phyloP scores from a whole-genome alignment of 2,888 invertebrate genomes.

The Leucophenga maculata region DNA sequence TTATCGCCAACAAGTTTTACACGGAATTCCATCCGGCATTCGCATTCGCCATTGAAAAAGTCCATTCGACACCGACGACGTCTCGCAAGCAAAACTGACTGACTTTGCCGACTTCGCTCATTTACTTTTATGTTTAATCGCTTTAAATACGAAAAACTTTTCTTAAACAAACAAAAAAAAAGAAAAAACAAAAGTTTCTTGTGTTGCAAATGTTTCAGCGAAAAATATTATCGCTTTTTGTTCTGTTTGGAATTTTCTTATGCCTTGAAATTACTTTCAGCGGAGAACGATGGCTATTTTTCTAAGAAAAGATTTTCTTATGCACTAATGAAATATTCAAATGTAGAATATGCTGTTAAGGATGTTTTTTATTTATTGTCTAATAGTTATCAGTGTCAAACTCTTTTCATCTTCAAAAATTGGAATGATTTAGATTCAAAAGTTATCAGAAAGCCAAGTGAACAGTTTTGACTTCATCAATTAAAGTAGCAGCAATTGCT shows the following conservation, averaged over 20 bases:
- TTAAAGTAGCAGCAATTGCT: no score
- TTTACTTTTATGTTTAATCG: slow-evolving; percentile 14
- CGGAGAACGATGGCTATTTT: no score
- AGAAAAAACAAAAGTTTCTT: neutral
- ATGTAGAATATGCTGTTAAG: no score
- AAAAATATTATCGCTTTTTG: slow-evolving; percentile 13
- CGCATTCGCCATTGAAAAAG: no score
- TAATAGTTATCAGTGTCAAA: no score
- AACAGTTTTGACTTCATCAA: no score
- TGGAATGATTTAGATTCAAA: no score
- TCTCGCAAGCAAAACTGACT: neutral
- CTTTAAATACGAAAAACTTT: slow-evolving; percentile 11
- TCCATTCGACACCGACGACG: no score
- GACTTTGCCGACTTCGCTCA: neutral
- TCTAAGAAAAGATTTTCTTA: neutral
- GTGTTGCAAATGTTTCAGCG: slow-evolving; percentile 48
- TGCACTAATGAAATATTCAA: neutral
- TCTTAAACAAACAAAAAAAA: slow-evolving; percentile 31
- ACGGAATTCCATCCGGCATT: neutral
- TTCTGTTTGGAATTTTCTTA: slow-evolving; percentile 22
- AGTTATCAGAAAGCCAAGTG: no score
- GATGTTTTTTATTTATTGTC: no score
- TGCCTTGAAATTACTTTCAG: no score
- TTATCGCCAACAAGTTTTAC: neutral
- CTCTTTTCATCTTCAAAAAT: no score